phyloP scores from a whole-genome alignment of 35 echinoderm and acorn worm genomes.

The Chiridota heheva region DNA sequence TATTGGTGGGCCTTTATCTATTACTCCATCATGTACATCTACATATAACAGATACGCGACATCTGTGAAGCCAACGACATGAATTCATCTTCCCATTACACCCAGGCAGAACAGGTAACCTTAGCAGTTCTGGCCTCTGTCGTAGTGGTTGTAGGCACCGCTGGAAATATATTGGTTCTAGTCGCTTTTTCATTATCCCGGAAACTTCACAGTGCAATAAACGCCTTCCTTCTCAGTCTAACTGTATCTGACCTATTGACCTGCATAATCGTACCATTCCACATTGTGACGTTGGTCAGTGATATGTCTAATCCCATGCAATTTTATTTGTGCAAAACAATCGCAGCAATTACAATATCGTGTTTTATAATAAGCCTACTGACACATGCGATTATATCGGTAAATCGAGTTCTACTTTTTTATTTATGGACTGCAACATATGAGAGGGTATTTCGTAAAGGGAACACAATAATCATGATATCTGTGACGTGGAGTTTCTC shows the following conservation, averaged over 20 bases:
- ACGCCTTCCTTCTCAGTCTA: constrained; percentile 42
- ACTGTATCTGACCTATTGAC: constrained; percentile 36
- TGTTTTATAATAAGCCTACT: background rate
- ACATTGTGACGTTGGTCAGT: too few relatives aligned
- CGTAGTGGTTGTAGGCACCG: constrained; percentile 13
- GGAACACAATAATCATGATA: background rate
- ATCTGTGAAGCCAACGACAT: too few relatives aligned
- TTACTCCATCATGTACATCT: too few relatives aligned
- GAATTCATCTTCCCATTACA: too few relatives aligned
- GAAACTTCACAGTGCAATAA: constrained; percentile 34
- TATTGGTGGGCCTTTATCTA: too few relatives aligned
- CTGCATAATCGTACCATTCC: constrained; percentile 22
- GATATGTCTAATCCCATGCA: too few relatives aligned
- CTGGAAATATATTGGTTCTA: constrained; percentile 30
- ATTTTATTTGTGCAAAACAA: background rate
- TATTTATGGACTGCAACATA: background rate
- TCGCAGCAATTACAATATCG: background rate
- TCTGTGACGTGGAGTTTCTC: too few relatives aligned
- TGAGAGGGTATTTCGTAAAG: background rate
- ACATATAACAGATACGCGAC: too few relatives aligned
- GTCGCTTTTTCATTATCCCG: constrained; percentile 25
- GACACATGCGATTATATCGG: background rate
- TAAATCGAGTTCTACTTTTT: background rate
- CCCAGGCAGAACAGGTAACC: too few relatives aligned
- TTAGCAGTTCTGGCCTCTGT: background rate